Conservation (phyloP, 2,797 vertebrate species). For the Pampus argenteus region DNA sequence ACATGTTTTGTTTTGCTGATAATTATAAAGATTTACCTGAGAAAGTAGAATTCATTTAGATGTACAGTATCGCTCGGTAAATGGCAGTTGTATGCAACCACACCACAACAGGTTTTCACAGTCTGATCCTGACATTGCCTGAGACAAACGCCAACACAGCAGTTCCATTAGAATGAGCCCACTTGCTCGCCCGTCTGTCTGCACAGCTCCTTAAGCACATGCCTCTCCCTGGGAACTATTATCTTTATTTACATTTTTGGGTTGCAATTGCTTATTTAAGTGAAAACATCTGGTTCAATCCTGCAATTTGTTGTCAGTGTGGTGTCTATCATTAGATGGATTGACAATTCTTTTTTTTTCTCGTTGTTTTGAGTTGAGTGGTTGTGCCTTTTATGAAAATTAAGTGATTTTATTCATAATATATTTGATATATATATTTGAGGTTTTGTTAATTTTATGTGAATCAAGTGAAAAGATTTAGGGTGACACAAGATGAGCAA, state of each 20-base stretch:
- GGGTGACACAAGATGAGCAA: background rate
- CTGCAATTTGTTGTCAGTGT: background rate
- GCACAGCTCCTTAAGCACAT: background rate
- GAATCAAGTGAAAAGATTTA: background rate
- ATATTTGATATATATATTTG: too few relatives aligned
- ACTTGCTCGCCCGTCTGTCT: slow-evolving; percentile 19
- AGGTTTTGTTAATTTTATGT: background rate
- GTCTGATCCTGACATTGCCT: too few relatives aligned
- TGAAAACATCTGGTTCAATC: background rate
- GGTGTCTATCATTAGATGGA: background rate
- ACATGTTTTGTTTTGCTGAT: too few relatives aligned
- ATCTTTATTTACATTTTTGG: slow-evolving; percentile 10
- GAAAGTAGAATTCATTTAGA: too few relatives aligned
- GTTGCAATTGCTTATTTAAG: background rate
- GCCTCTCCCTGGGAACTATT: background rate
- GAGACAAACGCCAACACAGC: slow-evolving; percentile 35
- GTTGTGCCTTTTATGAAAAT: too few relatives aligned
- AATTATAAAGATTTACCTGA: too few relatives aligned
- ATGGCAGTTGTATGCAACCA: slow-evolving; percentile 39
- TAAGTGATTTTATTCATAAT: too few relatives aligned
- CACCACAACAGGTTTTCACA: slow-evolving; percentile 39
- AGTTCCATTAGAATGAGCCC: slow-evolving; percentile 23
- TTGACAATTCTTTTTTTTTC: background rate
- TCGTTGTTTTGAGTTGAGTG: too few relatives aligned
- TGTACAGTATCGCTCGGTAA: background rate